Conservation (phyloP, 2,113 vertebrate genomes). For the Meles meles region DNA sequence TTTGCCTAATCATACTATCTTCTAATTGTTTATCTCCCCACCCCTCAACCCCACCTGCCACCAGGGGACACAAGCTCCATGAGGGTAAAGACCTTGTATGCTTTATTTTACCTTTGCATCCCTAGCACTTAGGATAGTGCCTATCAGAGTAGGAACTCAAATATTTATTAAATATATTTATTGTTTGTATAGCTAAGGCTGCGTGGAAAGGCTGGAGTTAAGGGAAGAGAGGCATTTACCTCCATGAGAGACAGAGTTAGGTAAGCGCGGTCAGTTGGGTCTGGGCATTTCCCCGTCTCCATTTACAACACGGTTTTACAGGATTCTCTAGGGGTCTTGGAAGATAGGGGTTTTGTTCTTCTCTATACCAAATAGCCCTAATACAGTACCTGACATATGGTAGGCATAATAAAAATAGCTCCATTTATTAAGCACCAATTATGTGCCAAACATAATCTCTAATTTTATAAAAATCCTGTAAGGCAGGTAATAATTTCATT, state of each 20-base stretch:
- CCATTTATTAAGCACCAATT: background rate
- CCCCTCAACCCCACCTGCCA: rapidly evolving
- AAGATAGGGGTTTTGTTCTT: background rate
- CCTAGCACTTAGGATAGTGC: background rate
- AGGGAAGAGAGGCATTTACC: background rate
- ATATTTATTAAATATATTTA: background rate
- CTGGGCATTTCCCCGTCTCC: background rate
- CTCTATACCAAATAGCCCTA: background rate
- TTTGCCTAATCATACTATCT: background rate
- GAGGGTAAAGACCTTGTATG: background rate
- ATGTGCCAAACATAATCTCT: background rate
- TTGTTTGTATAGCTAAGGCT: background rate
- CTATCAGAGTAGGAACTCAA: background rate
- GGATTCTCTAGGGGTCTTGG: background rate
- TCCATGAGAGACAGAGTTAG: background rate
- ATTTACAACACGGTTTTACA: background rate
- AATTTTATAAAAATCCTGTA: constrained; percentile 6
- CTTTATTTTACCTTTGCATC: background rate
- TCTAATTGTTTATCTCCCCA: background rate
- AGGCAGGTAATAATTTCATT: background rate
- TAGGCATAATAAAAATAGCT: background rate
- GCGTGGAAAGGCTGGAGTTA: background rate
- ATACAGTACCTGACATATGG: background rate
- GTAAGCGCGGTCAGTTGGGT: background rate
- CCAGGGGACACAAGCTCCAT: background rate